Percentiles rank a stretch among this genome's conserved stretches.
phyloP scores from a whole-genome alignment of 2,888 invertebrate genomes.

The Choristoneura rosaceana region DNA sequence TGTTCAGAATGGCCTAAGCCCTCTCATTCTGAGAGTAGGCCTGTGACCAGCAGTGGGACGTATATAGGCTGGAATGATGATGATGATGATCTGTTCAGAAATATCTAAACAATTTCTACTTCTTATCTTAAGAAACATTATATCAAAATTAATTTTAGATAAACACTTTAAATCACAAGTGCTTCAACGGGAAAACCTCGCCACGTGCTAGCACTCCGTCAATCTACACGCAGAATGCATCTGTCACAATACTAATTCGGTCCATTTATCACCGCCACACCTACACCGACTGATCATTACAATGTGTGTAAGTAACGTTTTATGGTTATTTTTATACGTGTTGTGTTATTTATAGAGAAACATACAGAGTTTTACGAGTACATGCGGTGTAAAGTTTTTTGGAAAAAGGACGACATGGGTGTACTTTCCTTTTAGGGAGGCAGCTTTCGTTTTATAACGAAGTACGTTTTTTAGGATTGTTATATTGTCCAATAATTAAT shows the following conservation, averaged over 20 bases:
- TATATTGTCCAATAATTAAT: neutral
- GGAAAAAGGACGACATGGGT: constrained; percentile 27
- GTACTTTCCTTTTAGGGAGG: constrained; percentile 14
- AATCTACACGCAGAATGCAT: constrained; percentile 45
- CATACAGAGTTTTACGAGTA: constrained; percentile 27
- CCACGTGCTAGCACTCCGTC: constrained; percentile 43
- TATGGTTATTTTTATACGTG: constrained; percentile 38
- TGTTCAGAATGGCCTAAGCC: no score
- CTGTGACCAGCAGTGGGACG: no score
- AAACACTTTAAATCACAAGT: constrained; percentile 33
- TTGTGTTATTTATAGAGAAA: constrained; percentile 38
- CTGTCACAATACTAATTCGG: constrained; percentile 49
- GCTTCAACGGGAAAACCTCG: constrained; percentile 41
- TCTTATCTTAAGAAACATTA: neutral
- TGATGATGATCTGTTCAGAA: no score
- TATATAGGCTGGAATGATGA: no score
- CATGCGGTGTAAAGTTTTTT: constrained; percentile 25
- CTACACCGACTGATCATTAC: constrained; percentile 33
- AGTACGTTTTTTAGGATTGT: neutral
- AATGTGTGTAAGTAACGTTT: constrained; percentile 36
- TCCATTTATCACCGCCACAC: constrained; percentile 49
- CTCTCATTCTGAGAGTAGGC: no score
- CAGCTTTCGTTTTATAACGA: neutral
- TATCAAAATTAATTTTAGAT: constrained; percentile 14
- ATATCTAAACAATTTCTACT: no score